These are phyloP conservation scores for Conchocele bisecta DNA, from an alignment of 2,888 invertebrate species.

Conservation along the genomic window DNA sequence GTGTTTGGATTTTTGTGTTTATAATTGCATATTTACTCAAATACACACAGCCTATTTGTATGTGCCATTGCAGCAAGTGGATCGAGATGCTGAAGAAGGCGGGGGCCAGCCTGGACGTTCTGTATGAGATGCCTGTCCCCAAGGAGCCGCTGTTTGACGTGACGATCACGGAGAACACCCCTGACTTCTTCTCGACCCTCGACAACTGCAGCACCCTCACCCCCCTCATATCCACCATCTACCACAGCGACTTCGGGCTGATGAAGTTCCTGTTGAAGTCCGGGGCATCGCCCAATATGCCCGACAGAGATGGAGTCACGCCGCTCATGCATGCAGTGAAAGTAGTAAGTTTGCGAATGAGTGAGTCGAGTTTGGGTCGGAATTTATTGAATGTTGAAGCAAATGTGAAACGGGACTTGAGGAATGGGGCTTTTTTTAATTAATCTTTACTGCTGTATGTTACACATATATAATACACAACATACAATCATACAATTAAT, in stretches of 20 bases:
- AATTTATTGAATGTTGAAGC: not conserved
- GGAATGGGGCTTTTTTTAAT: too few relatives aligned
- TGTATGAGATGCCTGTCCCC: slow-evolving; percentile 76
- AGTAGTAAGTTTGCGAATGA: slow-evolving; percentile 78
- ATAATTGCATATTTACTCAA: too few relatives aligned
- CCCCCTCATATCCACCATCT: slow-evolving; percentile 82
- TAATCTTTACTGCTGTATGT: too few relatives aligned
- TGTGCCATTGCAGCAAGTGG: slow-evolving; percentile 70
- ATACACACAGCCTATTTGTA: too few relatives aligned
- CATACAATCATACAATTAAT: too few relatives aligned
- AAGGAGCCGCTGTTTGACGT: slow-evolving; percentile 73
- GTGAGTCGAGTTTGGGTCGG: too few relatives aligned
- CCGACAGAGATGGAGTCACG: slow-evolving; percentile 80
- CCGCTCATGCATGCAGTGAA: slow-evolving; percentile 83
- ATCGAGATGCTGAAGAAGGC: slow-evolving; percentile 69
- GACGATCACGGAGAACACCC: slow-evolving; percentile 43
- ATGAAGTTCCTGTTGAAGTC: slow-evolving; percentile 78
- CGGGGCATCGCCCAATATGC: slow-evolving; percentile 81
- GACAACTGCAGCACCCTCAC: slow-evolving; percentile 62
- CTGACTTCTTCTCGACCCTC: slow-evolving; percentile 66
- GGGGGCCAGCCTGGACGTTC: slow-evolving; percentile 75
- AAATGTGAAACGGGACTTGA: not conserved
- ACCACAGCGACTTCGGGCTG: slow-evolving; percentile 77
- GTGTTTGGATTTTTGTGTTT: too few relatives aligned
- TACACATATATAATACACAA: too few relatives aligned